These are phyloP conservation scores for Proteles cristata DNA, from an alignment of 2,113 vertebrate genomes.

Conservation along the genomic window DNA sequence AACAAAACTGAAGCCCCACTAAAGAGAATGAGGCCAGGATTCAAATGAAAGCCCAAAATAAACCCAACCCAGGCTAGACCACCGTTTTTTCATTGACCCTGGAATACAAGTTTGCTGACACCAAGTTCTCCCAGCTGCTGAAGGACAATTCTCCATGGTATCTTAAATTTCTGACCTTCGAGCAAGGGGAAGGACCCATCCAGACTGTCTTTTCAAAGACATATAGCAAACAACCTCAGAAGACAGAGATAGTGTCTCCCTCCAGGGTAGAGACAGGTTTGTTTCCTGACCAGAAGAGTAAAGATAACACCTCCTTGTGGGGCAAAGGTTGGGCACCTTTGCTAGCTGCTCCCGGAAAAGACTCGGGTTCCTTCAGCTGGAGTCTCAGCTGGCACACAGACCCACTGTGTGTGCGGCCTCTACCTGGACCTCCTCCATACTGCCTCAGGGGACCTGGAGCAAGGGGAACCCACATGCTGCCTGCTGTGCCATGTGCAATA, in stretches of 20 bases:
- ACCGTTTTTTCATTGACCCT: neutral
- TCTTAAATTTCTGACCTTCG: neutral
- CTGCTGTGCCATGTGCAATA: neutral
- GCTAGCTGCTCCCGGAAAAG: neutral
- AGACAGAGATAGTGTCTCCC: neutral
- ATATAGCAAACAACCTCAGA: neutral
- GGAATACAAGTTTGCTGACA: neutral
- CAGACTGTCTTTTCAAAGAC: neutral
- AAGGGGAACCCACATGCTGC: neutral
- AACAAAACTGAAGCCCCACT: neutral
- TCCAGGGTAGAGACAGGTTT: neutral
- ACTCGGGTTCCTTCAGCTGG: neutral
- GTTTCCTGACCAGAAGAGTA: conserved; percentile 29
- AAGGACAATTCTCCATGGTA: neutral
- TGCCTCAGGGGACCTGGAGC: neutral
- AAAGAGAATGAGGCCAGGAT: neutral
- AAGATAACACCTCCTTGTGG: neutral
- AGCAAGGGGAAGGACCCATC: neutral
- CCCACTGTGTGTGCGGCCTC: neutral
- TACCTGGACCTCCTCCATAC: neutral
- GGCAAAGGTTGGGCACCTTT: neutral
- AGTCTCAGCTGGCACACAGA: neutral
- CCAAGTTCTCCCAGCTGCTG: no score
- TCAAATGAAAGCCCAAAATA: neutral
- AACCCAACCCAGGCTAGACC: neutral